Evolutionary conservation across 30 jellyfish, hydroid and myxozoan genomes (phyloP), one percentile per base, ranked within the genome.

Genomic region (Hydractinia symbiolongicarpus): DNA sequence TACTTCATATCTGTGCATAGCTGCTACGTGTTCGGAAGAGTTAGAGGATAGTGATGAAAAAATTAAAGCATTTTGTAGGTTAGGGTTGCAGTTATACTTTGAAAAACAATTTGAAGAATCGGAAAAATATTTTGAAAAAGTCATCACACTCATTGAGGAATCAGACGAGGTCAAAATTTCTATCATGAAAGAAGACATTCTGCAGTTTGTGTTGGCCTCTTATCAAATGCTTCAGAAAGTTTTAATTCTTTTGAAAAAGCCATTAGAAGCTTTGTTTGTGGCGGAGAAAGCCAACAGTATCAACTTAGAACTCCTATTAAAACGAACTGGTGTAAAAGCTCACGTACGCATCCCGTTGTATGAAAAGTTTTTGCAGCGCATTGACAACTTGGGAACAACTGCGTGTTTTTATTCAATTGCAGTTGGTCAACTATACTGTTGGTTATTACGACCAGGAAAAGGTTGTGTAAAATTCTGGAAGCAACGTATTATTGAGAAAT

Each of bases 401-500:
- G 90, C 69, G 5, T 73, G 91, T 66, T 86, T 81, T 72, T 93
- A 83, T 73, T 87, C 98, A 6, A 81, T 84, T 9, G 96, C 92
- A 5, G 81, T 82, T 44, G 98, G 98, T 19, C 95, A 87, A 44
- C 60, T 93, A n/a, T 75, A 86, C 68, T 66, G 89, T 15, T 93
- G 98, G 98, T 54, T 93, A 61, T 82, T 93, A 76, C 84, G 87
- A 55, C 95, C 95, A 1, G 93, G 95, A 49, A 83, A 87, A 50
- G 96, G 96, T 13, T 73, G 87, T 52, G 91, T 84, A 61, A 86
- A 93, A 64, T 93, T 93, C 57, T 83, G 95, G 74, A 81, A 84
- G 85, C 82, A 76, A 1, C 93, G 91, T 5, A 30, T 93, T 14
- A 81, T 86, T 52, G 96, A 83, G 21, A 95, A 87, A 7, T 86